Evolutionary conservation across 2,888 invertebrate genomes (phyloP).

Genomic region (Nephrocerus scutellatus): DNA sequence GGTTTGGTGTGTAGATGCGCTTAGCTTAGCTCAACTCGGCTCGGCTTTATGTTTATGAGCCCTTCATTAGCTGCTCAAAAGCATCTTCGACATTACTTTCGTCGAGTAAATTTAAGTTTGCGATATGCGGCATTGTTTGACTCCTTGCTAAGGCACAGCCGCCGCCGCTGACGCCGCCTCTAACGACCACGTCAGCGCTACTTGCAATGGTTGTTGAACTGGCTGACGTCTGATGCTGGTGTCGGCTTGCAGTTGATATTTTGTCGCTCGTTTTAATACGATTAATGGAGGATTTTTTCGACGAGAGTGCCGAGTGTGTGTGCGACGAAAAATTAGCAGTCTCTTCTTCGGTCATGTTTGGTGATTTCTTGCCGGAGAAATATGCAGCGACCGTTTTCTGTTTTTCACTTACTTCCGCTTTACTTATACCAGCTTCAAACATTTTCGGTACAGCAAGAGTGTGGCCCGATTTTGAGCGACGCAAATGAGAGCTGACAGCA

Average conservation of each 20-base stretch:
- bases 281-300: constrained; percentile 42
- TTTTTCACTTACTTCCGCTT: constrained; percentile 62
- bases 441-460: constrained; percentile 68
- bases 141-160: constrained; percentile 60
- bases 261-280: constrained; percentile 51
- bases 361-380: constrained; percentile 53
- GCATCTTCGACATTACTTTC: constrained; percentile 80
- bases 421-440: constrained; percentile 69
- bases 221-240: constrained; percentile 28
- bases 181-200: constrained; percentile 15
- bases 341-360: too few species aligned
- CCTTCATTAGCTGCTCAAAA: constrained; percentile 77
- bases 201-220: constrained; percentile 28
- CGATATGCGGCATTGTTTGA: constrained; percentile 68
- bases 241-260: constrained; percentile 46
- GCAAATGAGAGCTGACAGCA: constrained; percentile 27
- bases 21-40: too few species aligned
- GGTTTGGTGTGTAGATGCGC: too few species aligned
- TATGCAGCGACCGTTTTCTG: constrained; percentile 68
- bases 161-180: constrained; percentile 23
- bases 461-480: constrained; percentile 67
- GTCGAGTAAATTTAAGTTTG: constrained; percentile 60
- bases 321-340: too few species aligned
- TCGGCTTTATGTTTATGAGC: constrained; percentile 37
- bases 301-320: constrained; percentile 17